Evolutionary conservation across 2,888 invertebrate species (phyloP).

Genomic region (Drosophila hamatofila): DNA sequence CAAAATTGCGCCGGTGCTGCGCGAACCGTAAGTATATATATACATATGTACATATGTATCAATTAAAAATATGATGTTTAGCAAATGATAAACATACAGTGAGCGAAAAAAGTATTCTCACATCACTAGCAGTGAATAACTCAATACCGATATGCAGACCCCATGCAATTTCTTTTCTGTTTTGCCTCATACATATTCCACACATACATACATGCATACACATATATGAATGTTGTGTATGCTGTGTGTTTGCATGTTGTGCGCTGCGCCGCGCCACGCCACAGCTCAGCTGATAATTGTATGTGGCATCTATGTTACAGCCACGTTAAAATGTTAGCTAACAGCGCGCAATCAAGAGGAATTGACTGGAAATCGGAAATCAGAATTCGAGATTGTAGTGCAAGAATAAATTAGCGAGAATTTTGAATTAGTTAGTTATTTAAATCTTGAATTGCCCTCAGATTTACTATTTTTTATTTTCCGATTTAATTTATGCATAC

Average conservation of each 20-base stretch:
- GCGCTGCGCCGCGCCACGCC: slow-evolving; percentile 28
- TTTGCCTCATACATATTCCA: slow-evolving; percentile 22
- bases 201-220: neutral
- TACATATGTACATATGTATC: too few species aligned
- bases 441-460: neutral
- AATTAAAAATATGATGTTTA: slow-evolving; percentile 8
- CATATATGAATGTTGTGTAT: slow-evolving; percentile 8
- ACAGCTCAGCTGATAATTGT: slow-evolving; percentile 47
- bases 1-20: slow-evolving; percentile 91
- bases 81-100: neutral
- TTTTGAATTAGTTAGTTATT: neutral
- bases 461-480: neutral
- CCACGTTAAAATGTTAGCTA: slow-evolving; percentile 58
- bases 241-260: slow-evolving; percentile 23
- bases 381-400: neutral
- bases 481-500: neutral
- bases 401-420: too few species aligned
- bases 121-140: neutral
- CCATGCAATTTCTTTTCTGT: slow-evolving; percentile 26
- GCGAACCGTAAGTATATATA: slow-evolving; percentile 91
- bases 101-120: neutral
- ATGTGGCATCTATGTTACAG: slow-evolving; percentile 41
- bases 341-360: neutral
- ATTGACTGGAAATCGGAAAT: neutral
- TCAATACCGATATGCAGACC: slow-evolving; percentile 18